Conservation (phyloP, 2,888 invertebrate genomes). For the Aleiodes testaceus region DNA sequence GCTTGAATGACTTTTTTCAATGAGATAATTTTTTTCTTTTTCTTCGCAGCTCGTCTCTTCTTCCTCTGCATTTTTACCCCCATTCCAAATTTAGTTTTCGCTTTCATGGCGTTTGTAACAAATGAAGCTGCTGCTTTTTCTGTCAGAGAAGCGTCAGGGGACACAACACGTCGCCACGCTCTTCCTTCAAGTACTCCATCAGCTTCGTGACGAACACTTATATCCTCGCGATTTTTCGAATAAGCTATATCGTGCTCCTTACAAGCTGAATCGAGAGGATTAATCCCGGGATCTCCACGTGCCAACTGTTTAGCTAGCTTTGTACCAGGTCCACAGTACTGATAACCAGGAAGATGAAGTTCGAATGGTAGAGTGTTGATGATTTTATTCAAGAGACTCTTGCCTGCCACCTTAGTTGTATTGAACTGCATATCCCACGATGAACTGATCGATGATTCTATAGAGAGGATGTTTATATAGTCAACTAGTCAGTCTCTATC, state of each 20-base stretch:
- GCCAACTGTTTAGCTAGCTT: no score
- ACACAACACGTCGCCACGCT: constrained; percentile 59
- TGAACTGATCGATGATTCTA: background rate
- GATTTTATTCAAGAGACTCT: constrained; percentile 42
- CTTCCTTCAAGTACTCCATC: constrained; percentile 62
- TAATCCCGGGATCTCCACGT: constrained; percentile 47
- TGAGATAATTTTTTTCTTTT: constrained; percentile 25
- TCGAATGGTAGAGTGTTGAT: constrained; percentile 50
- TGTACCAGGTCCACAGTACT: constrained; percentile 43
- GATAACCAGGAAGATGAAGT: constrained; percentile 55
- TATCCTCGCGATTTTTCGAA: constrained; percentile 47
- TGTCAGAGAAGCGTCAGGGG: constrained; percentile 58
- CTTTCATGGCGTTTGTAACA: constrained; percentile 62
- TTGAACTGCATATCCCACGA: background rate
- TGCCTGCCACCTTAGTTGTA: constrained; percentile 15
- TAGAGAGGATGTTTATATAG: background rate
- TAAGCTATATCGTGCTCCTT: constrained; percentile 54
- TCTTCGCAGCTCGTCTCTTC: background rate
- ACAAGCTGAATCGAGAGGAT: constrained; percentile 56
- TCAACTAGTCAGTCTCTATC: background rate
- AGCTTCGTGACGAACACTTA: constrained; percentile 59
- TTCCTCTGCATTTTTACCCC: background rate
- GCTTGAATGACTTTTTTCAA: constrained; percentile 34
- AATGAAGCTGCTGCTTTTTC: constrained; percentile 62
- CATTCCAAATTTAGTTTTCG: constrained; percentile 52